Percentiles rank a stretch among this genome's conserved stretches.
Evolutionary conservation across 1,140 invertebrate species (phyloP).

Genomic region (Pogonomyrmex barbatus): DNA sequence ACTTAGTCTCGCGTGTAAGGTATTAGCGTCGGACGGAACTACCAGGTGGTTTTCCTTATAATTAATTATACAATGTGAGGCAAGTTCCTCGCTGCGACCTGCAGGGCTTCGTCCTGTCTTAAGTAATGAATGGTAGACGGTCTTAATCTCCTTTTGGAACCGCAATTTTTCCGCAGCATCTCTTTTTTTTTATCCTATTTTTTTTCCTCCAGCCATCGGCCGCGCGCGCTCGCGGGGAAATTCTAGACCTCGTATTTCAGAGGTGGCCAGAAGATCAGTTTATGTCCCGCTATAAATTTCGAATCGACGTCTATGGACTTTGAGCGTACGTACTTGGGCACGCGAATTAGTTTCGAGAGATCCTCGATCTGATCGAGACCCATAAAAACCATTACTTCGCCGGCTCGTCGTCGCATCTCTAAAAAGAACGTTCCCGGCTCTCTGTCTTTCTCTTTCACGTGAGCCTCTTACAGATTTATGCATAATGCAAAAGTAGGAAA

Average conservation of each 20-base stretch:
- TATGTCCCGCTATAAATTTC: constrained; percentile 58
- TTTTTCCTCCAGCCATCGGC: constrained; percentile 16
- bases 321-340: constrained; percentile 56
- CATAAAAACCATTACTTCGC: constrained; percentile 12
- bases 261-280: constrained; percentile 64
- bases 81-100: constrained; percentile 54
- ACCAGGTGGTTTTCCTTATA: constrained; percentile 66
- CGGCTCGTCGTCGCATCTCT: background rate
- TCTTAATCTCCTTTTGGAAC: constrained; percentile 62
- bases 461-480: background rate
- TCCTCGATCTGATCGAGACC: constrained; percentile 3
- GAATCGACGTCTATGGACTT: constrained; percentile 52
- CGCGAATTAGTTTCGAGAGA: constrained; percentile 52
- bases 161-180: constrained; percentile 55
- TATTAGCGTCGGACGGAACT: constrained; percentile 63
- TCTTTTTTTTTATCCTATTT: constrained; percentile 21
- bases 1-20: constrained; percentile 50
- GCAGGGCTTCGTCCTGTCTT: constrained; percentile 57
- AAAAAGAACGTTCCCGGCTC: background rate
- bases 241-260: constrained; percentile 62
- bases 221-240: constrained; percentile 22
- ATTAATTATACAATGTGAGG: constrained; percentile 72
- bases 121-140: constrained; percentile 58
- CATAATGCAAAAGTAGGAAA: background rate
- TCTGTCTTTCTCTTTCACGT: background rate